Conservation (phyloP, 2,797 vertebrate genomes). For the Loris lydekkerianus region DNA sequence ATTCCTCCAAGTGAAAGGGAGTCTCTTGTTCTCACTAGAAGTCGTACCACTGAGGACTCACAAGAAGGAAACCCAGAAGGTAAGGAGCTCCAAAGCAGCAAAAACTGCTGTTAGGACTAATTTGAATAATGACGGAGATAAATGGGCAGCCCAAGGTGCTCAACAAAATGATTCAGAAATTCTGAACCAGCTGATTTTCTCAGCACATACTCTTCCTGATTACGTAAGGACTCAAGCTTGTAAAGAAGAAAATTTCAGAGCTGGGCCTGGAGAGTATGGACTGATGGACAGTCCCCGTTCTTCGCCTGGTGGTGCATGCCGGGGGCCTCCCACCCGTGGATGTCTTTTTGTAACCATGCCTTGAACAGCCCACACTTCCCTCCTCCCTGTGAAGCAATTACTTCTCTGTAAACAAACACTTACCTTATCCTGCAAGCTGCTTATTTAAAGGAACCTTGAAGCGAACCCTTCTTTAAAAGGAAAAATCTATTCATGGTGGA, state of each 20-base stretch:
- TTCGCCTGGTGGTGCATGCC: not conserved
- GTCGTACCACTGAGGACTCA: not conserved
- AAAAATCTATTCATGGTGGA: conserved; percentile 52
- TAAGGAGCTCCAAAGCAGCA: not conserved
- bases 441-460: conserved; percentile 57
- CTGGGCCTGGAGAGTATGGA: not conserved
- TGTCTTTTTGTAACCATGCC: not conserved
- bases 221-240: not conserved
- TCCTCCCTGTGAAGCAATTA: conserved; percentile 58
- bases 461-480: conserved; percentile 42
- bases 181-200: not conserved
- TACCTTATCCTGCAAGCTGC: conserved; percentile 41
- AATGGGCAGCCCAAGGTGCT: not conserved
- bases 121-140: conserved; percentile 47
- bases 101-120: conserved; percentile 59
- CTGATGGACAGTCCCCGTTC: not conserved
- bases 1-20: not conserved
- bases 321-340: not conserved
- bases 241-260: not conserved
- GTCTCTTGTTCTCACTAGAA: conserved; percentile 32
- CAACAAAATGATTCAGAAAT: conserved; percentile 22
- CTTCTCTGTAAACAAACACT: conserved; percentile 68
- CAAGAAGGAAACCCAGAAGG: not conserved
- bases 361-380: not conserved
- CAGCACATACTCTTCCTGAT: not conserved